Conservation (phyloP, 2,888 invertebrate species). For the Allygus modestus region DNA sequence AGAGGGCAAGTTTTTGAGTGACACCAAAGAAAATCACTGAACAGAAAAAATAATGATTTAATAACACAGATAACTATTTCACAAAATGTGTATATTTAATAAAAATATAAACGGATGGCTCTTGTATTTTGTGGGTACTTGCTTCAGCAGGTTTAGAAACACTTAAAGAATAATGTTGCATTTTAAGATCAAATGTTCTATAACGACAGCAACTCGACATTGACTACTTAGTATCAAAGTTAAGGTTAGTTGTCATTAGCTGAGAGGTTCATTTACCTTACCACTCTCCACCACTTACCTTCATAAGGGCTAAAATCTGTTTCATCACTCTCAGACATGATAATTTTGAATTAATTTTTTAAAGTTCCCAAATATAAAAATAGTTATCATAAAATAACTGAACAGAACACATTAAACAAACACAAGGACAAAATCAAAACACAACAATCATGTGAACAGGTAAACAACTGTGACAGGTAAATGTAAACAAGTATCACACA, state of each 20-base stretch:
- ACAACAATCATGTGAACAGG: background rate
- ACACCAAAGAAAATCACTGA: too few species aligned
- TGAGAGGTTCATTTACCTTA: too few species aligned
- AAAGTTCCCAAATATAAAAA: background rate
- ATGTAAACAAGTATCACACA: background rate
- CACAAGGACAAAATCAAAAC: background rate
- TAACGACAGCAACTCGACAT: too few species aligned
- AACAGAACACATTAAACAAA: background rate
- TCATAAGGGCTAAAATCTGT: background rate
- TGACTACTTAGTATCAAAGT: conserved; percentile 18
- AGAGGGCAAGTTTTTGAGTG: too few species aligned
- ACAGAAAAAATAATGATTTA: too few species aligned
- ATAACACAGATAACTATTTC: too few species aligned
- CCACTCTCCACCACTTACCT: background rate
- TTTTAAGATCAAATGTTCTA: too few species aligned
- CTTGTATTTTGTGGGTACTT: too few species aligned
- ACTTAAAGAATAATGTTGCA: too few species aligned
- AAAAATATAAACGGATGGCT: too few species aligned
- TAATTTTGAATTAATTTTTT: background rate
- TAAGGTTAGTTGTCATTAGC: background rate
- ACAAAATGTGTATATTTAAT: too few species aligned
- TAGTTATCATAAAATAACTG: background rate
- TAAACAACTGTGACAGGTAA: background rate
- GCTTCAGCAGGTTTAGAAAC: too few species aligned
- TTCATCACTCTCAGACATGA: conserved; percentile 26